Base-by-base conservation (phyloP, 2,113 vertebrate genomes). In the Suricata suricatta region DNA sequence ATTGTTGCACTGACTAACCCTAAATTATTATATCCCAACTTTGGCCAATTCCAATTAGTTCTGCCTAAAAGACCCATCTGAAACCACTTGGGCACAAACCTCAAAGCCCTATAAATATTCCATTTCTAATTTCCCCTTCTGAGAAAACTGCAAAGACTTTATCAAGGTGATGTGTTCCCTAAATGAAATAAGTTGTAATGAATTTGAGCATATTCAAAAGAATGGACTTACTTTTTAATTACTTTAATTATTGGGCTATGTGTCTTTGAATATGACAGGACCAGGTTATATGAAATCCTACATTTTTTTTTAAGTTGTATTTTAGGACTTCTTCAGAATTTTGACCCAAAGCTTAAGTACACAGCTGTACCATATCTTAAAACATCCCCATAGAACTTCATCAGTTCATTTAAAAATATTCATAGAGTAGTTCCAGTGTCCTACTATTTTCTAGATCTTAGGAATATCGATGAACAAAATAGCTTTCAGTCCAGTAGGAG, bases 171-270 rank as follows among this genome's bases (percentile, higher is more conserved):
- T 71, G 0, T 38, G 12, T 23, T 64, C 35, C 77, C 31, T 84
- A n/a, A 47, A 10, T 77, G 23, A 35, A 69, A 60, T 52, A 90
- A 95, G 50, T 21, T 87, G 63, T 57, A 69, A 50, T 84, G 83
- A 88, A 92, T 23, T 64, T 47, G 41, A 33, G n/a, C 54, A 31
- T 47, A 31, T 25, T 64, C 31, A 88, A 64, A 69, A 94, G 69
- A 90, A 79, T 41, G 35, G 17, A 88, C 50, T 35, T 86, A 68
- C 44, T 77, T 88, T 96, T 96, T 80, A 90, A 96, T 86, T 90
- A 82, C 57, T 93, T 80, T 47, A 66, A 44, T 81, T 89, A 66
- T 35, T 85, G 29, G 29, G 19, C 27, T 85, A 66, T 31, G 23
- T 71, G 23, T 68, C 79, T 91, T 63, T 85, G 54, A 71, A 85